A percentile compares a stretch with the other conserved stretches of the same genome.
phyloP scores from a whole-genome alignment of 1,140 invertebrate genomes.

The Penaeus indicus region DNA sequence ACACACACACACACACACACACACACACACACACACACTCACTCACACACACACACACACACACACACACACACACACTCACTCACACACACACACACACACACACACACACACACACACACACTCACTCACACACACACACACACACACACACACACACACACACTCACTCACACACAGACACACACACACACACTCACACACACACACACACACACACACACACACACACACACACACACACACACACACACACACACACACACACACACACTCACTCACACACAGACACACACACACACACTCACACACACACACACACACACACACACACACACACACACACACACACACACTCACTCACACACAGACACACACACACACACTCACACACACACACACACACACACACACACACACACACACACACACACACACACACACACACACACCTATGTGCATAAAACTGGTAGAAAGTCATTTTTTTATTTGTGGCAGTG shows the following conservation, averaged over 20 bases:
- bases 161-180: neutral
- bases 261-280: neutral
- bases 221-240: neutral
- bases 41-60: too few species aligned
- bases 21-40: too few species aligned
- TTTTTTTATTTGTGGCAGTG: too few species aligned
- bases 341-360: neutral
- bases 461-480: neutral
- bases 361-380: neutral
- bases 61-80: too few species aligned
- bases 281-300: neutral
- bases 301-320: neutral
- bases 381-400: neutral
- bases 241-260: neutral
- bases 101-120: neutral
- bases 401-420: neutral
- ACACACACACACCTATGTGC: neutral
- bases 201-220: neutral
- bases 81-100: conserved; percentile 8
- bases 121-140: neutral
- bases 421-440: neutral
- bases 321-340: neutral
- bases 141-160: neutral
- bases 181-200: neutral
- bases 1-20: too few species aligned